A percentile compares a stretch with the other conserved stretches of the same genome.
Conservation (phyloP, 2,888 invertebrate genomes). For the Eupithecia dodoneata region DNA sequence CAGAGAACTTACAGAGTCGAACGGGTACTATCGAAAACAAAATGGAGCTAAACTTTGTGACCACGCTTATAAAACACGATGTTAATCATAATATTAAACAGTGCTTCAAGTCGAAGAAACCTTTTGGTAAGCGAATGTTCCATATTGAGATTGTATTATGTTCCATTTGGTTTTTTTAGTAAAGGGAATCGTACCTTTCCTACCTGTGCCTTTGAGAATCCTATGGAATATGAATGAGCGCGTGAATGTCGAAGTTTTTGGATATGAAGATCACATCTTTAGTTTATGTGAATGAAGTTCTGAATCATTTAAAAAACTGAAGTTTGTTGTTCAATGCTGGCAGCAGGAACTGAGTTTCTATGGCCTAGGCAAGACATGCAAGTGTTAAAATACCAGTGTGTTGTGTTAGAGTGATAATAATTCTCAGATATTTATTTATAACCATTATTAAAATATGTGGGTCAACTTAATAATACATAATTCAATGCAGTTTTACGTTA, state of each 20-base stretch:
- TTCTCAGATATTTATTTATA: too few species aligned
- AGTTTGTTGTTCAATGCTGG: neutral
- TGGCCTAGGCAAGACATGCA: neutral
- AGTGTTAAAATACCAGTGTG: neutral
- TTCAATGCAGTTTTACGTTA: neutral
- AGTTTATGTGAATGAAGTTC: neutral
- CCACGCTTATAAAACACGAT: conserved; percentile 77
- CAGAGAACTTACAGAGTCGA: conserved; percentile 33
- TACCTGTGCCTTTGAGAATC: neutral
- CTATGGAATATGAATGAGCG: neutral
- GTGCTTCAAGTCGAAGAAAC: conserved; percentile 79
- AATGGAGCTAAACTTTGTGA: conserved; percentile 79
- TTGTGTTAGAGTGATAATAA: neutral
- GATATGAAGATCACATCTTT: neutral
- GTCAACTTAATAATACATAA: too few species aligned
- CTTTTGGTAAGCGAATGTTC: conserved; percentile 62
- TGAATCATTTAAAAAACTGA: neutral
- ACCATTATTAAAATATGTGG: too few species aligned
- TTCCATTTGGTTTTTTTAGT: neutral
- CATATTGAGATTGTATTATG: neutral
- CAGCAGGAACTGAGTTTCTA: neutral
- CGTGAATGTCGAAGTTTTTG: neutral
- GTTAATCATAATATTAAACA: conserved; percentile 80
- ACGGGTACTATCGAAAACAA: conserved; percentile 45
- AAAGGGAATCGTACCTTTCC: conserved; percentile 13